Conservation (phyloP, 37 sponge, comb jelly and placozoan species). For the Oopsacas minuta region DNA sequence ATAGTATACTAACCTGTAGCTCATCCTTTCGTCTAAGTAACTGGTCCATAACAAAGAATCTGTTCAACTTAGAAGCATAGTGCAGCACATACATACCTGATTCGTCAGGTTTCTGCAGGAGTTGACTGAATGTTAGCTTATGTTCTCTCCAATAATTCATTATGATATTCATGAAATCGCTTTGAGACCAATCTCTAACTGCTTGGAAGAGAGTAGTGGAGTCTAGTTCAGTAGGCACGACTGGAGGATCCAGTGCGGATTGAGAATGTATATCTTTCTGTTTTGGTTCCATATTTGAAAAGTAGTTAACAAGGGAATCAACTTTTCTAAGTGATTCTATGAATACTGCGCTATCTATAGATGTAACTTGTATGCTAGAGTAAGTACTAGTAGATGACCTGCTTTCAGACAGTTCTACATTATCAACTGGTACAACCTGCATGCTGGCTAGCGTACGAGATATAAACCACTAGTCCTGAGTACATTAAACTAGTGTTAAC, state of each 20-base stretch:
- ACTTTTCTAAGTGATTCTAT: background rate
- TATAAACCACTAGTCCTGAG: background rate
- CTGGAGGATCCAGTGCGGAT: background rate
- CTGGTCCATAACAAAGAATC: slow-evolving; percentile 5
- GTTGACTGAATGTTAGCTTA: background rate
- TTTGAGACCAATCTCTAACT: slow-evolving; percentile 1
- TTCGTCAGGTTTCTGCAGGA: background rate
- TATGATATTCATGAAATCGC: background rate
- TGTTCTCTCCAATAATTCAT: background rate
- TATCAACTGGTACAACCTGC: background rate
- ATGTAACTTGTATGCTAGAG: slow-evolving; percentile 1
- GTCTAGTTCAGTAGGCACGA: background rate
- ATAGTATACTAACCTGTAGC: background rate
- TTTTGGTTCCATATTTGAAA: background rate
- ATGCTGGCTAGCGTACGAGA: background rate
- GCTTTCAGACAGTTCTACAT: background rate
- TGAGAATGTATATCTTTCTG: background rate
- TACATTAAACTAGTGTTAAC: too few relatives aligned
- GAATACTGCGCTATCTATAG: slow-evolving; percentile 8
- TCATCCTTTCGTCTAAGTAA: background rate
- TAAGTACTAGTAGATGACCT: background rate
- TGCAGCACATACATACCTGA: slow-evolving; percentile 7
- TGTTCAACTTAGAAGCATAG: background rate
- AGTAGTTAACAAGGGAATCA: background rate
- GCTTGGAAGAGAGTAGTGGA: slow-evolving; percentile 14